Evolutionary conservation across 2,113 vertebrate species (phyloP).

Genomic region (Zosterops japonicus): DNA sequence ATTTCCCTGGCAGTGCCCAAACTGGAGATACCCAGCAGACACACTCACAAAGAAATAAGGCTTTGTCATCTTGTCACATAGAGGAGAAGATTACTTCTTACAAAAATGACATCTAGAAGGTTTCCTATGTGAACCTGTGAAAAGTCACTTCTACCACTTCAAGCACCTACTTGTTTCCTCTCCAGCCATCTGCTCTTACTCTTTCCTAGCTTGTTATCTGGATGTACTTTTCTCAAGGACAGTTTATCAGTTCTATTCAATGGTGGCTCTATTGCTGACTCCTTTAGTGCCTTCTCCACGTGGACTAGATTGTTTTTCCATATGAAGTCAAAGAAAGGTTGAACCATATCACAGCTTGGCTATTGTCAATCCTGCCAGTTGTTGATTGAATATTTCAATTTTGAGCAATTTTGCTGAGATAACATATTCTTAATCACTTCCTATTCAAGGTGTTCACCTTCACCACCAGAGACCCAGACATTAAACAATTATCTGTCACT

Average conservation of each 20-base stretch:
- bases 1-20: too few species aligned
- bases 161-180: background rate
- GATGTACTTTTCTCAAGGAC: background rate
- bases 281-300: background rate
- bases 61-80: background rate
- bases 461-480: background rate
- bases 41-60: fast-evolving
- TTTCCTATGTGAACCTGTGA: background rate
- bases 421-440: background rate
- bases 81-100: background rate
- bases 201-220: background rate
- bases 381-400: background rate
- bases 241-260: background rate
- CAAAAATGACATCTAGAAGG: background rate
- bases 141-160: background rate
- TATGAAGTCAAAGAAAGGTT: background rate
- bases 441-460: background rate
- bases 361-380: background rate
- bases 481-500: background rate
- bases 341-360: background rate
- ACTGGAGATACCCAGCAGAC: background rate
- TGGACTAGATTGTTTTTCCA: background rate
- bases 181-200: background rate
- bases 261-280: background rate
- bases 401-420: background rate